Percentiles rank a stretch among this genome's conserved stretches.
Evolutionary conservation across 2,113 vertebrate species (phyloP).

Genomic region (Psilopogon haemacephalus): DNA sequence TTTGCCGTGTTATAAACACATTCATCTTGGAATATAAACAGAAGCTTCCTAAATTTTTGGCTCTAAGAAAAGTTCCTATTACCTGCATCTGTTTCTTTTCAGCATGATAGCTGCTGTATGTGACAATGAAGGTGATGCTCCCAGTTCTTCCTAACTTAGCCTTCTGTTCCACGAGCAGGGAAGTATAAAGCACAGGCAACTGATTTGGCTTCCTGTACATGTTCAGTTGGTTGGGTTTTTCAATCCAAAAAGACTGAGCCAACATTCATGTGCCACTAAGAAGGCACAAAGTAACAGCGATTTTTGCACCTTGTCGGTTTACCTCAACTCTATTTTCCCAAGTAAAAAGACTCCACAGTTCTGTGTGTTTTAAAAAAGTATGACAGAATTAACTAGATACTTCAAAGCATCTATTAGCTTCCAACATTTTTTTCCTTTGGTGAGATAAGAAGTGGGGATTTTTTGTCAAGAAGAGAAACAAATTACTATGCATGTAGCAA

Average conservation of each 20-base stretch:
- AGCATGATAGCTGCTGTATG: not conserved
- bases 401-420: not conserved
- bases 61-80: not conserved
- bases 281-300: not conserved
- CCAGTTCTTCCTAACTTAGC: not conserved
- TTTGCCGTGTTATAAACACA: not conserved
- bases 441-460: not conserved
- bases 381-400: not conserved
- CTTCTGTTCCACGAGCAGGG: accelerated
- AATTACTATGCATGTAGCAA: not conserved
- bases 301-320: not conserved
- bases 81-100: not conserved
- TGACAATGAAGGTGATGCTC: not conserved
- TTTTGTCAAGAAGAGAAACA: not conserved
- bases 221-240: not conserved
- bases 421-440: not conserved
- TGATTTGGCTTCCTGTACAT: not conserved
- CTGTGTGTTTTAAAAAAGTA: not conserved
- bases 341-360: not conserved
- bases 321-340: not conserved
- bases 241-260: not conserved
- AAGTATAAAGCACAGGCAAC: not conserved
- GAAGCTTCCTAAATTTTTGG: not conserved
- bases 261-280: not conserved
- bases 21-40: not conserved